Percentiles rank a stretch among this genome's conserved stretches.
These are phyloP conservation scores for Panagrolaimus sp. DNA, from an alignment of 1,140 invertebrate genomes.

Conservation along the genomic window DNA sequence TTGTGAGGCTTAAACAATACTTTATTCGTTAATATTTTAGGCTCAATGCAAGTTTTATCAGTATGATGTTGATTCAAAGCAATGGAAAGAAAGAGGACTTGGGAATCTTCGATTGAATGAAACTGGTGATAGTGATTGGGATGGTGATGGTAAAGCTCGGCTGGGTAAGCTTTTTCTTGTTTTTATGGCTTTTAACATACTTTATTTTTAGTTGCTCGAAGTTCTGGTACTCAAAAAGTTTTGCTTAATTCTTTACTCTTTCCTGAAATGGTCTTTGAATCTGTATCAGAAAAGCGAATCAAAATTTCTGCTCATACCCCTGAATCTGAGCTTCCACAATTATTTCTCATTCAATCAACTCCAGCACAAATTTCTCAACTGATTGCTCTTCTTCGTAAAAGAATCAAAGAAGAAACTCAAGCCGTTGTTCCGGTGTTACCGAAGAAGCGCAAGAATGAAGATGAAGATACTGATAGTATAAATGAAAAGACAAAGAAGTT, in stretches of 20 bases:
- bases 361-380: not conserved
- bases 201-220: conserved; percentile 36
- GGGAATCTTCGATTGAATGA: conserved; percentile 38
- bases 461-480: not conserved
- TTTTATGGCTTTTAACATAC: not conserved
- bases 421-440: not conserved
- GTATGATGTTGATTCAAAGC: conserved; percentile 39
- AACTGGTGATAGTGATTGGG: conserved; percentile 20
- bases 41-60: conserved; percentile 41
- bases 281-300: conserved; percentile 43
- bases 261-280: conserved; percentile 44
- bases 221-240: conserved; percentile 45
- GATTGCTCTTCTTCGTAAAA: not conserved
- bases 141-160: conserved; percentile 26
- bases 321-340: conserved; percentile 41
- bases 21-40: conserved; percentile 27
- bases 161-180: conserved; percentile 28
- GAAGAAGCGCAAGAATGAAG: conserved; percentile 1
- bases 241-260: conserved; percentile 46
- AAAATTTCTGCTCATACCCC: conserved; percentile 36
- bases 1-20: not conserved
- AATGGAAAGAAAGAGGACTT: conserved; percentile 42
- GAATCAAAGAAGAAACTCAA: conserved; percentile 6
- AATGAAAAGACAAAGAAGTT: not conserved
- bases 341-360: conserved; percentile 26